A percentile compares a stretch with the other conserved stretches of the same genome.
Conservation (phyloP, 2,113 vertebrate species). For the Pagrus major region DNA sequence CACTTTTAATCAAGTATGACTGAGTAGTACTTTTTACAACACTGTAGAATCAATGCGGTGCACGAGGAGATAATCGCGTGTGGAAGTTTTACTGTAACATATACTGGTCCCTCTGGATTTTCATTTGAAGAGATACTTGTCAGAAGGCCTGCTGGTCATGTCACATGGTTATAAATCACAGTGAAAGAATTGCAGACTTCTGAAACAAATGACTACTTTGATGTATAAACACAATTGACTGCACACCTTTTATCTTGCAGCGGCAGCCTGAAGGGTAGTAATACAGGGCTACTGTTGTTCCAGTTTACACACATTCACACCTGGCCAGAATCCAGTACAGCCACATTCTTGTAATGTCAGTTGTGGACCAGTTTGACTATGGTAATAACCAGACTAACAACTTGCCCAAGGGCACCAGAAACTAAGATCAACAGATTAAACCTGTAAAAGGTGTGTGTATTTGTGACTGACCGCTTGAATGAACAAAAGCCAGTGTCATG, state of each 20-base stretch:
- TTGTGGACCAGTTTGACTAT: background rate
- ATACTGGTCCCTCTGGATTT: background rate
- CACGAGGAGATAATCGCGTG: background rate
- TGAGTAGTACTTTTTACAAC: too few relatives aligned
- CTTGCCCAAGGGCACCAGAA: conserved; percentile 3
- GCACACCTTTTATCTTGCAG: background rate
- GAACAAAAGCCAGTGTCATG: background rate
- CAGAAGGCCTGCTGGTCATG: background rate
- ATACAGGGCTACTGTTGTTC: background rate
- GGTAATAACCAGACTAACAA: conserved; percentile 10
- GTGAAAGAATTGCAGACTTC: background rate
- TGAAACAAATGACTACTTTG: background rate
- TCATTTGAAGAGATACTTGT: background rate
- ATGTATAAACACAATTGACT: background rate
- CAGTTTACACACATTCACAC: conserved; percentile 4
- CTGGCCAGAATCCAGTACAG: conserved; percentile 23
- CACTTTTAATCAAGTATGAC: too few relatives aligned
- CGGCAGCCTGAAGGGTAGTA: background rate
- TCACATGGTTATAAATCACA: conserved; percentile 2
- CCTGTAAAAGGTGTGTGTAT: background rate
- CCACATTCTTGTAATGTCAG: conserved; percentile 47
- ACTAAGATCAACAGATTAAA: conserved; percentile 15
- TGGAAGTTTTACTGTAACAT: background rate
- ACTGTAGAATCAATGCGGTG: background rate
- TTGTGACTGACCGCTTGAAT: background rate